Evolutionary conservation across 37 sponge, comb jelly and placozoan genomes (phyloP).

Genomic region (Halisarca cf. caerulea): DNA sequence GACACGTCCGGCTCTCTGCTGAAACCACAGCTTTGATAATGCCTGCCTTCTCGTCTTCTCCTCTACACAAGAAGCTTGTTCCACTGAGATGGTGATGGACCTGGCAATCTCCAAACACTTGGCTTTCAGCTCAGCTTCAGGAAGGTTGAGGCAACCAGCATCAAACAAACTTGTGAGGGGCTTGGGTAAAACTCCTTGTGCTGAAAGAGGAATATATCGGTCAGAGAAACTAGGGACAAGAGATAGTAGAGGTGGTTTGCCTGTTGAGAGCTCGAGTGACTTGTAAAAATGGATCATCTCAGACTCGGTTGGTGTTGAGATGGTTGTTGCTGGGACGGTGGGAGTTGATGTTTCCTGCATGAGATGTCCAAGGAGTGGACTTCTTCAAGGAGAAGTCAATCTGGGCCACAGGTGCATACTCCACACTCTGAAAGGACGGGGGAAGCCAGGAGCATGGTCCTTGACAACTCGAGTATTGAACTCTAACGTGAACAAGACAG

Average conservation of each 20-base stretch:
- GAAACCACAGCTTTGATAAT: constrained; percentile 44
- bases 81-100: constrained; percentile 17
- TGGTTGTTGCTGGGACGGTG: background rate
- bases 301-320: constrained; percentile 16
- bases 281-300: constrained; percentile 29
- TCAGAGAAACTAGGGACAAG: constrained; percentile 46
- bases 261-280: constrained; percentile 17
- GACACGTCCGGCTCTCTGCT: constrained; percentile 53
- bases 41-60: constrained; percentile 42
- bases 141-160: background rate
- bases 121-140: constrained; percentile 34
- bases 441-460: constrained; percentile 52
- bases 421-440: constrained; percentile 42
- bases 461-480: constrained; percentile 32
- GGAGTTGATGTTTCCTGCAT: too few relatives aligned
- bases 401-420: constrained; percentile 31
- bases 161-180: too few relatives aligned
- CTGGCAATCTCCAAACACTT: constrained; percentile 42
- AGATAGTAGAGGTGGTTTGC: constrained; percentile 53
- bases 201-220: constrained; percentile 28
- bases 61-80: constrained; percentile 42
- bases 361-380: too few relatives aligned
- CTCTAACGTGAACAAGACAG: constrained; percentile 51
- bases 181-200: constrained; percentile 33
- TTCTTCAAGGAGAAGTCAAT: constrained; percentile 57